Base-by-base conservation (phyloP, 2,113 vertebrate genomes). In the Oryzias celebensis region DNA sequence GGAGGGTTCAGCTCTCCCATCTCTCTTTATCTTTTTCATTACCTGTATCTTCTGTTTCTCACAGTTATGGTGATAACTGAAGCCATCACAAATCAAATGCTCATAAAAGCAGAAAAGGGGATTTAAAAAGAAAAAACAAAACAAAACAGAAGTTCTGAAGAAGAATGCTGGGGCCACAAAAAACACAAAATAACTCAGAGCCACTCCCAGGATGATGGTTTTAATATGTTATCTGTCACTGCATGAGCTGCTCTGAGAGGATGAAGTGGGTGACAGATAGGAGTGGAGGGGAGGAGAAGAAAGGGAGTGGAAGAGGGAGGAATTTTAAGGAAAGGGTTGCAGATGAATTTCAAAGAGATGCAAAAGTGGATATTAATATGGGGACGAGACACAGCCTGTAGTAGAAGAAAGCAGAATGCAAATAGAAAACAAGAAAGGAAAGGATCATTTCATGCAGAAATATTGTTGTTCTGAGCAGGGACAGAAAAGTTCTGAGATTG, bases 141-240 rank as follows among this genome's bases (percentile, higher is more conserved):
- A 46, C 58, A 53, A 56, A 63, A 66, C 55, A 71, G 43, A 71
- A 20, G 47, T 23, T 22, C 44, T 16, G 31, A 58, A 65, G 23
- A 60, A 52, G 28, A 64, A 62, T 52, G 67, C 68, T 73, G 41
- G 65, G 73, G 51, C 59, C 64, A 43, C 46, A 51, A 74, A 82
- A 81, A 78, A 78, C 15, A 57, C 58, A 76, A 83, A 71, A 67
- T 48, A 73, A 70, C 70, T 70, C 52, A 59, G 67, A 65, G 65
- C 67, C 75, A 62, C 85, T 85, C 85, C 79, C 72, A 68, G 65
- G 52, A 81, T 70, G 85, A 82, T 84, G 73, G 75, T 69, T 71
- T 83, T 87, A 82, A 83, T 83, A 73, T 83, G 82, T 83, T 76
- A 67, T 78, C n/a, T 83, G 80, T 83, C 80, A 66, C 73, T 70